phyloP scores from a whole-genome alignment of 2,113 vertebrate species.

The human region GRCh38 chr11:81484001-81484500 shows the following conservation, averaged over 20 bases:
- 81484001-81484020: not conserved
- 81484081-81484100: not conserved
- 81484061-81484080: not conserved
- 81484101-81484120: not conserved
- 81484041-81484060: not conserved
- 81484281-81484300: not conserved
- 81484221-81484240: constrained; percentile 9
- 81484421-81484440: constrained; percentile 14
- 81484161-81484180: not conserved
- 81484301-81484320: not conserved
- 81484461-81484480: constrained; percentile 52
- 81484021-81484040: not conserved
- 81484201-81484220: not conserved
- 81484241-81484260: not conserved
- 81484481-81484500: not conserved
- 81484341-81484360: not conserved
- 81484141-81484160: not conserved
- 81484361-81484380: not conserved
- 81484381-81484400: not conserved
- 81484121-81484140: not conserved
- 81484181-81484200: not conserved
- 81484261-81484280: not conserved
- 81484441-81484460: not conserved
- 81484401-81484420: not conserved
- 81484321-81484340: not conserved